A percentile compares a stretch with the other conserved stretches of the same genome.
These are phyloP conservation scores for Popillia japonica DNA, from an alignment of 1,140 invertebrate genomes.

Conservation along the genomic window DNA sequence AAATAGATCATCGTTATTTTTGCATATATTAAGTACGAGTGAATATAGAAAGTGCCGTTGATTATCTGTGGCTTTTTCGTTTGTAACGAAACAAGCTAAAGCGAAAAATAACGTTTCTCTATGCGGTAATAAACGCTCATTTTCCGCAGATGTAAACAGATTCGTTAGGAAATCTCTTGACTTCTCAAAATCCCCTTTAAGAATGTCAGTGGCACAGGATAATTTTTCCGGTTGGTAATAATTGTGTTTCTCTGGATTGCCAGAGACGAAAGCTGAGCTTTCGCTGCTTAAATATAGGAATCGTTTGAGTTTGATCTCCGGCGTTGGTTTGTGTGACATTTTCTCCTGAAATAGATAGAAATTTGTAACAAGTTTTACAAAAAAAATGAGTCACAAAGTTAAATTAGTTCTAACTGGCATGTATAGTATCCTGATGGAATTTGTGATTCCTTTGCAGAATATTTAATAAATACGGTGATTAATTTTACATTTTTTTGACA, in stretches of 20 bases:
- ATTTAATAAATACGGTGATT: neutral
- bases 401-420: neutral
- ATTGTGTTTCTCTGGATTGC: constrained; percentile 41
- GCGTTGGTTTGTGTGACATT: constrained; percentile 21
- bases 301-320: constrained; percentile 43
- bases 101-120: constrained; percentile 63
- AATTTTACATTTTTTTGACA: neutral
- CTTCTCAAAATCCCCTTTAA: neutral
- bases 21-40: constrained; percentile 61
- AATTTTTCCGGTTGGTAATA: constrained; percentile 35
- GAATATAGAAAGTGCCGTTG: constrained; percentile 60
- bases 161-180: constrained; percentile 19
- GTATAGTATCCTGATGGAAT: too few species aligned
- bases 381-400: neutral
- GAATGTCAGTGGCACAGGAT: constrained; percentile 14
- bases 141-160: constrained; percentile 42
- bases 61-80: constrained; percentile 55
- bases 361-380: neutral
- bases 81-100: constrained; percentile 62
- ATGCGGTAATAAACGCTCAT: constrained; percentile 57
- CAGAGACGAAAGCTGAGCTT: constrained; percentile 41
- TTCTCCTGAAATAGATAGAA: neutral
- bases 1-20: constrained; percentile 65
- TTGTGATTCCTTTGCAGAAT: neutral
- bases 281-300: constrained; percentile 44